These are phyloP conservation scores for Polydesmus complanatus DNA, from an alignment of 2,888 invertebrate species.

Conservation along the genomic window DNA sequence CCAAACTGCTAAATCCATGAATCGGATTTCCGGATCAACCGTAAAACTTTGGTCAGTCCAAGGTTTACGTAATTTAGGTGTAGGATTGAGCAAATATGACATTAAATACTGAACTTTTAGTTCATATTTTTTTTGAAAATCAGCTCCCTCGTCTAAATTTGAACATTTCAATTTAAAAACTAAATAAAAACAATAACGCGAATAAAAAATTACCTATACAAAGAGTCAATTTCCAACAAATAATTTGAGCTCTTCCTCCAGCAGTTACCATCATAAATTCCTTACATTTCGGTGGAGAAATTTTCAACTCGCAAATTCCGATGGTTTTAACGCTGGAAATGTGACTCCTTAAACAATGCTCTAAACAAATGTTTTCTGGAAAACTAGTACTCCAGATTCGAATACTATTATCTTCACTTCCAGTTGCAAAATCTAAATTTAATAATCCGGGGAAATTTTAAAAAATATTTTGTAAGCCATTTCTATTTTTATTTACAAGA, in stretches of 20 bases:
- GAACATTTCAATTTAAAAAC: too few relatives aligned
- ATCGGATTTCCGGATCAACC: slow-evolving; percentile 4
- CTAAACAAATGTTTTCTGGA: background rate
- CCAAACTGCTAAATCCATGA: background rate
- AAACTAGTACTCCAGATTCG: background rate
- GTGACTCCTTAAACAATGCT: background rate
- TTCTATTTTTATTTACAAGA: background rate
- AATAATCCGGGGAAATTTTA: too few relatives aligned
- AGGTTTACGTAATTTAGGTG: background rate
- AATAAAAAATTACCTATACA: background rate
- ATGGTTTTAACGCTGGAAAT: slow-evolving; percentile 6
- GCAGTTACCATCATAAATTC: background rate
- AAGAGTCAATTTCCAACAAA: background rate
- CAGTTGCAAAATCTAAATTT: background rate
- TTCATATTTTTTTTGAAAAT: too few relatives aligned
- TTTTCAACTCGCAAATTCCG: background rate
- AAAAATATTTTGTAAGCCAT: too few relatives aligned
- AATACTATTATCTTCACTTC: slow-evolving; percentile 2
- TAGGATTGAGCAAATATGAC: background rate
- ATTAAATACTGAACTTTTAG: background rate
- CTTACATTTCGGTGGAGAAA: background rate
- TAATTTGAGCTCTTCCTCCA: slow-evolving; percentile 6
- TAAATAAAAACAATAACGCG: too few relatives aligned
- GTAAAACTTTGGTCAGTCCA: background rate
- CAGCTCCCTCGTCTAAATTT: too few relatives aligned